phyloP scores from a whole-genome alignment of 2,113 vertebrate genomes.

The Poicephalus gulielmi region DNA sequence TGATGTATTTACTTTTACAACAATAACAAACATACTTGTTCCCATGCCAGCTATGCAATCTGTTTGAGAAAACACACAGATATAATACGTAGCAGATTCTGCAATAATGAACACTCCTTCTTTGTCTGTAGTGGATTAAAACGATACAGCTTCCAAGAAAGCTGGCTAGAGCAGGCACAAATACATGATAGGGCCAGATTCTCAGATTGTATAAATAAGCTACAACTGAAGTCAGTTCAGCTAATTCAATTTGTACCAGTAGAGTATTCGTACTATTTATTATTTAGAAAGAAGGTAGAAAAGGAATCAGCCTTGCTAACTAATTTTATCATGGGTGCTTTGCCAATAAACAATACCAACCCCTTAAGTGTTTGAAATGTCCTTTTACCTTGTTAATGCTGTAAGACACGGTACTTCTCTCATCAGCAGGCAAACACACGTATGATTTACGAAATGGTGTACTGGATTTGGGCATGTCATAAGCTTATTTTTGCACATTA shows the following conservation, averaged over 20 bases:
- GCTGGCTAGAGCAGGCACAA: not conserved
- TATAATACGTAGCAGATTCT: not conserved
- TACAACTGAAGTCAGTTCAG: not conserved
- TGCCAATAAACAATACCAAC: not conserved
- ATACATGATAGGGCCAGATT: not conserved
- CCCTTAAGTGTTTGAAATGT: not conserved
- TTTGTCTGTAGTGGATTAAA: not conserved
- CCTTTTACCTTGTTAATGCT: slow-evolving; percentile 14
- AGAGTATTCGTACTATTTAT: not conserved
- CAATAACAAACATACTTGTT: not conserved
- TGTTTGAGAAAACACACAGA: slow-evolving; percentile 3
- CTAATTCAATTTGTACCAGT: not conserved
- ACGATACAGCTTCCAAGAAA: not conserved
- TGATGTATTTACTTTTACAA: not conserved
- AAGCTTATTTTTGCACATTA: slow-evolving; percentile 18
- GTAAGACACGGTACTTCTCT: not conserved
- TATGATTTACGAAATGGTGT: slow-evolving; percentile 1
- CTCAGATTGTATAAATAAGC: not conserved
- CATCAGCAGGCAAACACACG: not conserved
- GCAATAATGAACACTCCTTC: not conserved
- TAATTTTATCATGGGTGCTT: not conserved
- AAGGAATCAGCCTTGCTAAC: not conserved
- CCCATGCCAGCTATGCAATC: not conserved
- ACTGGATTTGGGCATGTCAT: not conserved
- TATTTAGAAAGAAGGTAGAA: not conserved